Evolutionary conservation across 2,113 vertebrate genomes (phyloP), one percentile per base, ranked within the genome.

Genomic region (Pogonocichla stellata): DNA sequence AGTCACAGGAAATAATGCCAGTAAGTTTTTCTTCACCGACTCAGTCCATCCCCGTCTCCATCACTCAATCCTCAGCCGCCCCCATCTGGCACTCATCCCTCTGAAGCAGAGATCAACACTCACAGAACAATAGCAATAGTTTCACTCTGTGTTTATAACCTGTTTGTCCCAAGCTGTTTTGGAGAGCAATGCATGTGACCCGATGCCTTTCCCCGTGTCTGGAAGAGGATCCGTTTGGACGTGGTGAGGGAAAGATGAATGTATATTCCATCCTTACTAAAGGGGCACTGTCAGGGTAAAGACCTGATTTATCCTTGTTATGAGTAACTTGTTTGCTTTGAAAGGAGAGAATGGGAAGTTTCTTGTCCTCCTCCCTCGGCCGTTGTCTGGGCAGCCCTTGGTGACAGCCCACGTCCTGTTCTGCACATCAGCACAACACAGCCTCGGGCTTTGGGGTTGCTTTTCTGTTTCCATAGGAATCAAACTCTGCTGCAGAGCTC

Each of bases 111-210:
- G 90, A 81, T 86, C 92, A 48, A 54, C 61, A 86, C 82, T 97
- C 94, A 83, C 92, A 96, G 94, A 98, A 97, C 97, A 97, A 98
- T 94, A 98, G 98, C 98, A 98, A 98, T 98, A 98, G 98, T 95
- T 93, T 77, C 19, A 84, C 93, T 96, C 90, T 95, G 80, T 96
- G 85, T 97, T 90, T 60, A 19, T 93, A 51, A 93, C 79, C 90
- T 78, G 77, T 96, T 87, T 90, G 95, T 96, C 90, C 92, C 8
- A 1, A 95, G 86, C 86, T 74, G 92, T 74, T 91, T 14, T 56
- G 88, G 92, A 93, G 88, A 95, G 96, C 93, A 19, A 11, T 90
- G 94, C 92, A 11, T 67, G 92, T 90, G 95, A 86, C 71, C 80
- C 25, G 33, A 92, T 70, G 93, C 92, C 90, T 95, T 95, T 83